Evolutionary conservation across 1,140 invertebrate species (phyloP), one percentile per base, ranked within the genome.

Genomic region (Musca domestica): DNA sequence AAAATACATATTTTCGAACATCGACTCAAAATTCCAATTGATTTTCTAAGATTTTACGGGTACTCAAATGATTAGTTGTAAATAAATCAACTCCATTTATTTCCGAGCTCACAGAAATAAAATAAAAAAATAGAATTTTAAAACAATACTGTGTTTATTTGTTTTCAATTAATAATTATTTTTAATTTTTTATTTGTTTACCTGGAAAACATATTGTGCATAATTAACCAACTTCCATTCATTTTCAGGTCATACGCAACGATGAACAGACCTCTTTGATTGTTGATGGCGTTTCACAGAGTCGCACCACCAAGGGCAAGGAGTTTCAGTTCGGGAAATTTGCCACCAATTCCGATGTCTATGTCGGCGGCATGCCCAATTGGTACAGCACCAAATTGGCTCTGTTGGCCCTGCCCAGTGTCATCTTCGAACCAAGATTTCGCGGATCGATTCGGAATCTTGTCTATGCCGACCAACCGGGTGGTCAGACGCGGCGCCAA

Each of bases 351-450:
- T 95, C 93, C 5, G 93, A 94, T 81, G 92, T 96, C 23, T 97
- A 94, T 81, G 87, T 98, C 54, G 95, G 95, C 7, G 95, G 95
- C 9, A 90, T 97, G 86, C 95, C 95, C 17, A 87, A 88, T 67
- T 93, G 90, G 89, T 96, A 95, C 79, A 92, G 92, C 76, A 90
- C 89, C 72, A 94, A 94, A 81, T 82, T 95, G 70, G 90, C 91
- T 1, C 84, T 92, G 52, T 83, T 96, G 48, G 92, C 94, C 0
- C 76, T 95, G 51, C 94, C 94, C 1, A 94, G 92, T 72, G 94
- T 95, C 58, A 93, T 95, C 66, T 95, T 95, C 76, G 94, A 97
- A 83, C 94, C 94, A 0, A 86, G 93, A 67, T 95, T 95, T 81
- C 88, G 90, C 17, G 94, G 94, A 1, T 85, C 89, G 52, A 90